Evolutionary conservation across 2,888 invertebrate species (phyloP), one percentile per base, ranked within the genome.

Genomic region (Perithous albicinctus): DNA sequence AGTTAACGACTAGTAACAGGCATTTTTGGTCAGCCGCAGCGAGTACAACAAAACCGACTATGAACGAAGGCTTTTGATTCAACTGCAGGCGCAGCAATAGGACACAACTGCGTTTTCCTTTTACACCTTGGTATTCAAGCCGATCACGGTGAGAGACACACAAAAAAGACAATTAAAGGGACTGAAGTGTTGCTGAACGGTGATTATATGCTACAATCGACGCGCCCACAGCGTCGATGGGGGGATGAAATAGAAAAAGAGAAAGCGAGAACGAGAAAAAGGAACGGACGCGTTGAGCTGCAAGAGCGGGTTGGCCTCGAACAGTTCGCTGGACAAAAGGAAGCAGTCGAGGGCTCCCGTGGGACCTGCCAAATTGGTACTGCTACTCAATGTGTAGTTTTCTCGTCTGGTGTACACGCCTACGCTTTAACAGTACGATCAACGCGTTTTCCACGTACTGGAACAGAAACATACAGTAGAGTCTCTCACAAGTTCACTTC

Each of bases 181-280:
- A 18, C 35, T 4, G 43, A 43, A 18, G 67, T 48, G 73, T 64
- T 66, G 48, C 67, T 61, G 75, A 80, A 69, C 61, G 66, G 63
- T 78, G 76, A 85, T 85, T 78, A 80, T 78, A 82, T 41, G 78
- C 26, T 61, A 72, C 78, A 82, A 83, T 83, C 72, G 81, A 75
- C 74, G 26, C 26, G 61, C 41, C 32, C 15, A 48, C 51, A 59
- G n/a, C 4, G 20, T 70, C 6, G 35, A 54, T 48, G 38, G 26
- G 32, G n/a, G 15, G 35, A 43, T 20, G 43, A 59, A 73, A 51
- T 35, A 41, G 29, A 43, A 46, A 26, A 29, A 59, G n/a, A 18
- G 32, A 43, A 38, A 41, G 4, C 38, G 18, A 46, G 15, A 76
- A 12, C 70, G 51, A 77, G 64, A 61, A 54, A 56, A 56, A 63